These are phyloP conservation scores for Condylura cristata DNA, from an alignment of 2,113 vertebrate genomes.

Conservation along the genomic window DNA sequence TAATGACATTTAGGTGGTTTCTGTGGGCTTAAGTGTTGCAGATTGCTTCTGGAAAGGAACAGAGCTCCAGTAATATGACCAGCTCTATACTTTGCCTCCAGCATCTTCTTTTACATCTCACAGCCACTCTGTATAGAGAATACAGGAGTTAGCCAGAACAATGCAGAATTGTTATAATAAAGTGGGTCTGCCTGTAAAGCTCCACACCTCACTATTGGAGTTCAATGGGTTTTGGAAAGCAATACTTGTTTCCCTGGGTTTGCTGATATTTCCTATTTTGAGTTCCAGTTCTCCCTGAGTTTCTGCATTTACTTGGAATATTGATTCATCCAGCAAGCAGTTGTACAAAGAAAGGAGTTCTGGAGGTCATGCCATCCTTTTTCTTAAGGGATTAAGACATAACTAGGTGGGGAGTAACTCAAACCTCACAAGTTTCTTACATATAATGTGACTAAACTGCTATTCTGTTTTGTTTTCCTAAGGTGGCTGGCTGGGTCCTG, in stretches of 20 bases:
- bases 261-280: background rate
- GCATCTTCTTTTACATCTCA: accelerated
- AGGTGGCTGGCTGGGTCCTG: conserved; percentile 90
- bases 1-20: no score
- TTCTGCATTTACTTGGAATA: background rate
- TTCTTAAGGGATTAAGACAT: background rate
- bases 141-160: background rate
- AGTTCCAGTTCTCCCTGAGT: no score
- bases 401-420: background rate
- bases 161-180: background rate
- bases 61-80: no score
- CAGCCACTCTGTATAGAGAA: background rate
- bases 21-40: no score
- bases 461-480: conserved; percentile 42
- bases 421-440: background rate
- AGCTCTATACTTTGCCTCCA: background rate
- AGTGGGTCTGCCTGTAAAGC: background rate
- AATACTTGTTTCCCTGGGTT: background rate
- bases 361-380: background rate
- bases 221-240: background rate
- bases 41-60: no score
- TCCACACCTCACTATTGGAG: background rate
- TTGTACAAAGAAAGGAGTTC: no score
- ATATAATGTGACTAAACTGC: background rate
- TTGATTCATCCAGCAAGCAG: background rate